phyloP scores from a whole-genome alignment of 2,888 invertebrate genomes.

The Eristalinus aeneus region DNA sequence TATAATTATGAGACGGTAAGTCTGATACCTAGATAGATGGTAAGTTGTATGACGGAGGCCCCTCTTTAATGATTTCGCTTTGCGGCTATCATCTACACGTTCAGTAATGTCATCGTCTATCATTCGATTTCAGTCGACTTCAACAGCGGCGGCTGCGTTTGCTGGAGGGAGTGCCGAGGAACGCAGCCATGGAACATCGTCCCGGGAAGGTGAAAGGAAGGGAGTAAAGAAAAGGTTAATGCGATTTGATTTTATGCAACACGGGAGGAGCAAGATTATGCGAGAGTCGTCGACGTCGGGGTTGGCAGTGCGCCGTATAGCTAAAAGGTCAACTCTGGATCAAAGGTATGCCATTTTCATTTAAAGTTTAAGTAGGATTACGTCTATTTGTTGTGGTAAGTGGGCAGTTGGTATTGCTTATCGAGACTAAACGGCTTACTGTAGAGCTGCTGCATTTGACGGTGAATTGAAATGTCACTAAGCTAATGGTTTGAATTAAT shows the following conservation, averaged over 20 bases:
- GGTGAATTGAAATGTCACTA: neutral
- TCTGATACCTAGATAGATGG: conserved; percentile 11
- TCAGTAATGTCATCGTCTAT: neutral
- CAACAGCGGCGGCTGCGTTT: neutral
- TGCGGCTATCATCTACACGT: conserved; percentile 13
- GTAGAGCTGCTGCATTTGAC: neutral
- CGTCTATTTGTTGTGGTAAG: neutral
- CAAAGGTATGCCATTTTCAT: neutral
- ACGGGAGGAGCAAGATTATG: neutral
- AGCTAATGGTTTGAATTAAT: neutral
- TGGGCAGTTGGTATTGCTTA: neutral
- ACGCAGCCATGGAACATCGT: no score
- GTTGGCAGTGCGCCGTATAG: neutral
- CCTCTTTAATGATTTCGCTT: conserved; percentile 18
- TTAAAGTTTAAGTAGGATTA: neutral
- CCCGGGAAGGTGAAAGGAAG: no score
- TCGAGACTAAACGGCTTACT: neutral
- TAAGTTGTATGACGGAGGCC: conserved; percentile 4
- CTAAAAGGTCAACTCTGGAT: neutral
- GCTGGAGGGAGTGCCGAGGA: neutral
- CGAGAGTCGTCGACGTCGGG: neutral
- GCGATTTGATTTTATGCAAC: conserved; percentile 2
- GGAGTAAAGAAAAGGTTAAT: neutral
- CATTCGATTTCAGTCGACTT: neutral
- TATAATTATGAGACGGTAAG: conserved; percentile 50